phyloP scores from a whole-genome alignment of 2,888 invertebrate species.

The Sarcophaga rosellei region DNA sequence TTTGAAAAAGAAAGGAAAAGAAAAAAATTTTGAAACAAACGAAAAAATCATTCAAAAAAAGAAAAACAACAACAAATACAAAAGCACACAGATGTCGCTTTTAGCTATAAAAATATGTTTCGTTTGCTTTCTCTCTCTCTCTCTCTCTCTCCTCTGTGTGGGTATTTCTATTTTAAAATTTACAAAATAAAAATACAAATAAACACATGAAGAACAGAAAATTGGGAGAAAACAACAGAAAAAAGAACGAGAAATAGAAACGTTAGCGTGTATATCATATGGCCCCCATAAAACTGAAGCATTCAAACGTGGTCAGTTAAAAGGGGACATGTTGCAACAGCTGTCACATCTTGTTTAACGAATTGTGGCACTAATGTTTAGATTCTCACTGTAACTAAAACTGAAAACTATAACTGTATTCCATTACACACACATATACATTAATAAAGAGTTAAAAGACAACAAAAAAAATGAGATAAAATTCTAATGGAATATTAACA shows the following conservation, averaged over 20 bases:
- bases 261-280: background rate
- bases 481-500: conserved; percentile 63
- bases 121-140: background rate
- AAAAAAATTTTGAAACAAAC: background rate
- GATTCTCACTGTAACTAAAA: conserved; percentile 17
- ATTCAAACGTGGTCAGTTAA: conserved; percentile 67
- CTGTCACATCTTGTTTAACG: conserved; percentile 68
- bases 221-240: background rate
- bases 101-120: conserved; percentile 50
- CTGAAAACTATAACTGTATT: conserved; percentile 40
- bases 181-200: conserved; percentile 56
- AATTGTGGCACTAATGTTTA: conserved; percentile 64
- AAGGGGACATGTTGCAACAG: conserved; percentile 68
- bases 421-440: background rate
- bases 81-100: conserved; percentile 67
- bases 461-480: background rate
- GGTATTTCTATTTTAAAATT: conserved; percentile 44
- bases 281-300: conserved; percentile 58
- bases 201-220: conserved; percentile 47
- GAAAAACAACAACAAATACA: conserved; percentile 52
- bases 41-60: conserved; percentile 1
- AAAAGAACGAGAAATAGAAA: background rate
- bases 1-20: background rate
- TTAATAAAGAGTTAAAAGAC: too few species aligned
- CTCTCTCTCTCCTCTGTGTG: too few species aligned